Percentiles rank a stretch among this genome's conserved stretches.
These are phyloP conservation scores for Helleia helle DNA, from an alignment of 2,888 invertebrate genomes.

Conservation along the genomic window DNA sequence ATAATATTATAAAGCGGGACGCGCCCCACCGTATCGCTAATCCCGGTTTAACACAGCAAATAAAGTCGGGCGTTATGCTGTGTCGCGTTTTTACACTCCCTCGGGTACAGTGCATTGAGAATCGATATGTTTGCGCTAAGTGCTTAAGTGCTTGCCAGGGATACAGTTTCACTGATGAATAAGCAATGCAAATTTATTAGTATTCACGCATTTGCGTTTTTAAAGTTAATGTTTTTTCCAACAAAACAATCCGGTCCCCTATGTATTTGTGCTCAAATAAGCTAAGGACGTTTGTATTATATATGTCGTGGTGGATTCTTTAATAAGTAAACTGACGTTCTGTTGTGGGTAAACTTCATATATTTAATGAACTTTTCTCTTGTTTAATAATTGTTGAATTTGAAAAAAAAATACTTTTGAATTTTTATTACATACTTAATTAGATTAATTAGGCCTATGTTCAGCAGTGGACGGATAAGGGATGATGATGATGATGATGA, in stretches of 20 bases:
- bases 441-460: no score
- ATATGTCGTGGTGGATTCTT: no score
- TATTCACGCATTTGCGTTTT: constrained; percentile 26
- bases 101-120: constrained; percentile 55
- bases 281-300: neutral
- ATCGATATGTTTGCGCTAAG: constrained; percentile 70
- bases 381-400: no score
- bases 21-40: constrained; percentile 43
- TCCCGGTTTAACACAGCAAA: constrained; percentile 60
- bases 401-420: no score
- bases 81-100: constrained; percentile 65
- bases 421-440: no score
- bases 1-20: constrained; percentile 63
- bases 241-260: constrained; percentile 15
- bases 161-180: constrained; percentile 59
- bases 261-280: constrained; percentile 1
- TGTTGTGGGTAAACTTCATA: no score
- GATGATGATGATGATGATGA: no score
- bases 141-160: constrained; percentile 69
- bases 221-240: constrained; percentile 9
- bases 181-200: constrained; percentile 46
- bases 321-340: no score
- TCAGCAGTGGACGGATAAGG: no score
- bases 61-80: constrained; percentile 49
- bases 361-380: no score